Evolutionary conservation across 2,797 vertebrate species (phyloP).

Genomic region (Antennarius maculatus): DNA sequence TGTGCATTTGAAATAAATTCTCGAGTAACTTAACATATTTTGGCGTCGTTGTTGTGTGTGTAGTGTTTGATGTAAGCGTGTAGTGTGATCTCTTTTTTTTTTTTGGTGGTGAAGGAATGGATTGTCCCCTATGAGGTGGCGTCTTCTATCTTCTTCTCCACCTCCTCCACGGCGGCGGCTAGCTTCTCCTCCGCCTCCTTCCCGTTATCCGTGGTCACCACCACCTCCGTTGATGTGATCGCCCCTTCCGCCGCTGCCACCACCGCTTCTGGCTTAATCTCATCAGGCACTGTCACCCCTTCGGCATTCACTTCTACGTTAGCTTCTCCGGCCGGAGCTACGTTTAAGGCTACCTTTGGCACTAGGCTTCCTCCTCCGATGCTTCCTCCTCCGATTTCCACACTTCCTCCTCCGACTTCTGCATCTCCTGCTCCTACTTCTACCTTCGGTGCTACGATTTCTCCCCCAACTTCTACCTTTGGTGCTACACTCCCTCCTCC

Average conservation of each 20-base stretch:
- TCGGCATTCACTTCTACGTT: slow-evolving; percentile 33
- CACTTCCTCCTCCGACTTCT: too few species aligned
- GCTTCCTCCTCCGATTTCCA: too few species aligned
- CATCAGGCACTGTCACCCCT: slow-evolving; percentile 28
- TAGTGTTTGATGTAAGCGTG: slow-evolving; percentile 42
- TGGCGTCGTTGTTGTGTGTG: slow-evolving; percentile 41
- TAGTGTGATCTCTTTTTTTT: slow-evolving; percentile 28
- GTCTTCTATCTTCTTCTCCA: slow-evolving; percentile 69
- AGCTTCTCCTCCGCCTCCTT: slow-evolving; percentile 48
- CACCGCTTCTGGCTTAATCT: background rate
- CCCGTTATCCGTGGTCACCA: slow-evolving; percentile 44
- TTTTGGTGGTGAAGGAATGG: slow-evolving; percentile 19
- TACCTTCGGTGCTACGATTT: too few species aligned
- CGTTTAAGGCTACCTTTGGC: too few species aligned
- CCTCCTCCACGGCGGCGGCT: slow-evolving; percentile 35
- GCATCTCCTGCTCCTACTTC: too few species aligned
- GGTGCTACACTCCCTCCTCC: too few species aligned
- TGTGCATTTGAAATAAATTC: slow-evolving; percentile 10
- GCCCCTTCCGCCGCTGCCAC: background rate
- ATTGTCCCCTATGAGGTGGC: slow-evolving; percentile 77
- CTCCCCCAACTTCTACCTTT: too few species aligned
- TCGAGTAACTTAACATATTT: slow-evolving; percentile 45
- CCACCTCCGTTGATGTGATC: slow-evolving; percentile 4
- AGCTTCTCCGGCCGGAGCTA: background rate
- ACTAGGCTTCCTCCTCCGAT: background rate